Percentiles rank a stretch among this genome's conserved stretches.
Evolutionary conservation across 1,140 invertebrate genomes (phyloP).

Genomic region (Campoletis sonorensis): DNA sequence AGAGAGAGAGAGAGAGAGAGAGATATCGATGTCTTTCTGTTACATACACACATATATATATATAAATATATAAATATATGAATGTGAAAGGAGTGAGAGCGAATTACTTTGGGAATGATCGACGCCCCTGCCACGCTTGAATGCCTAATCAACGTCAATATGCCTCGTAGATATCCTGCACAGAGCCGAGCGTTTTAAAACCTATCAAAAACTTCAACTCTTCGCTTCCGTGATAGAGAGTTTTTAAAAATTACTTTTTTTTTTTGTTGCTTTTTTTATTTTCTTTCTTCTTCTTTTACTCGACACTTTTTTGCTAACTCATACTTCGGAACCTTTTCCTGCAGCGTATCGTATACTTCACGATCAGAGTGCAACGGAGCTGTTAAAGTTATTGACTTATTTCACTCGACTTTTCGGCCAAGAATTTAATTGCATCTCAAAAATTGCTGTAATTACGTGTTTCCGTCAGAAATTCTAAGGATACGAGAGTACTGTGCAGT

Average conservation of each 20-base stretch:
- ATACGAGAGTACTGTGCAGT: too few species aligned
- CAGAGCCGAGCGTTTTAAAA: slow-evolving; percentile 10
- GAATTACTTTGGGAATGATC: slow-evolving; percentile 46
- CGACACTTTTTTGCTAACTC: neutral
- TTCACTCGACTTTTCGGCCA: too few species aligned
- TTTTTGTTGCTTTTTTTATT: too few species aligned
- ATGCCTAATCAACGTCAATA: slow-evolving; percentile 45
- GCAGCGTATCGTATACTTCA: too few species aligned
- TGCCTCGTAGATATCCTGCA: slow-evolving; percentile 22
- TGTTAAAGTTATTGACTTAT: too few species aligned
- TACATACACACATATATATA: neutral
- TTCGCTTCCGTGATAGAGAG: neutral
- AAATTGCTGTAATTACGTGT: too few species aligned
- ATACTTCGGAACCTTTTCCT: too few species aligned
- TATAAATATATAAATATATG: slow-evolving; percentile 2
- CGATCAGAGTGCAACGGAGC: too few species aligned
- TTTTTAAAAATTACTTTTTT: slow-evolving; percentile 1
- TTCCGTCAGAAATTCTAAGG: too few species aligned
- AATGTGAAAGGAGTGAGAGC: neutral
- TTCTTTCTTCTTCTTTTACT: neutral
- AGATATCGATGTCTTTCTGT: too few species aligned
- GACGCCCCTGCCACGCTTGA: slow-evolving; percentile 28
- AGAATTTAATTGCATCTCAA: too few species aligned
- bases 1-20: too few species aligned
- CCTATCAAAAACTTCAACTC: slow-evolving; percentile 34